Base-by-base conservation (phyloP, 2,797 vertebrate genomes). In the Leptodactylus fallax region DNA sequence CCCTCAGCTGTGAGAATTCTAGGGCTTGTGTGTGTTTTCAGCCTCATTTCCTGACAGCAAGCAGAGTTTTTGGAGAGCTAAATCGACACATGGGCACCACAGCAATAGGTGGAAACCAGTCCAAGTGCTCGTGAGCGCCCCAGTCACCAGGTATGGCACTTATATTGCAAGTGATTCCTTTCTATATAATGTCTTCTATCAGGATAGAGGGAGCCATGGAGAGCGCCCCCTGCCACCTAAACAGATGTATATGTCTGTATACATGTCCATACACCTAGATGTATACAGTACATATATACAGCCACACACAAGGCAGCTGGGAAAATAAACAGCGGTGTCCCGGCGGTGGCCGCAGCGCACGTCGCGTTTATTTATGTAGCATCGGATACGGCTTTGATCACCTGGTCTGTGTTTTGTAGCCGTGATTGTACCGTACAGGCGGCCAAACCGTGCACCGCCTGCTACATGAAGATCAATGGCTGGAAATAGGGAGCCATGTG, bases 261-360 rank as follows among this genome's bases (percentile, higher is more conserved):
- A 83, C 25, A 58, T 72, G 65, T 83, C 19, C 79, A 65, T 63
- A 81, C 79, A 60, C 61, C 63, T n/a, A 56, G 49, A 56, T 55
- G 2, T 71, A 83, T 56, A 83, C 81, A 56, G 23, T 65, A 60
- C 45, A 14, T 69, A 25, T 55, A 83, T 56, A 83, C 49, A 69
- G 1, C 55, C 82, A 8, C 67, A 84, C 71, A 60, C 27, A 23
- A 76, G 9, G 55, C 69, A 36, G 25, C 67, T n/a, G 67, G 65
- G 19, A 76, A 76, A 60, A 83, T 83, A 84, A 74, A 84, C 6
- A 60, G 1, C 49, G 69, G 27, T 23, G 5, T 21, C 23, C 56
- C 16, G 23, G 17, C 27, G 12, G 49, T 71, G 81, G n/a, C 12
- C 55, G 21, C 55, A 53, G 71, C n/a, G 67, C 51, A 7, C 55